Conservation (phyloP, 2,888 invertebrate species). For the Dioctria linearis region DNA sequence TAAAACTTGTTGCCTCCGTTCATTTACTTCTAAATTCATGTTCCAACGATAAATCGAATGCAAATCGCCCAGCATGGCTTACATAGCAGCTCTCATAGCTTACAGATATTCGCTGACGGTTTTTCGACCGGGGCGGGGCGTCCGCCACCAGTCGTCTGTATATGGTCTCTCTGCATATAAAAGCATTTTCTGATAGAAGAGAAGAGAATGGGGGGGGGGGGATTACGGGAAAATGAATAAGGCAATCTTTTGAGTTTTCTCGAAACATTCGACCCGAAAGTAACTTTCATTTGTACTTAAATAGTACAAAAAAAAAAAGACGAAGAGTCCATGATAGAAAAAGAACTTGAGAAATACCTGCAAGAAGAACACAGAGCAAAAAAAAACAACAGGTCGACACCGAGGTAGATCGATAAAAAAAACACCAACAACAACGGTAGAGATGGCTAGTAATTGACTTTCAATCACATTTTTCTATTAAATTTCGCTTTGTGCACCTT, state of each 20-base stretch:
- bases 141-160: too few relatives aligned
- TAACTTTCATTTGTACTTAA: neutral
- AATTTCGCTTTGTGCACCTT: neutral
- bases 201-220: too few relatives aligned
- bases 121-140: too few relatives aligned
- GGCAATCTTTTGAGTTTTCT: neutral
- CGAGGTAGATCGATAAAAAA: neutral
- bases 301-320: neutral
- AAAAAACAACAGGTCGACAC: neutral
- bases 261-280: neutral
- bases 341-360: too few relatives aligned
- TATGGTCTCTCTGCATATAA: too few relatives aligned
- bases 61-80: neutral
- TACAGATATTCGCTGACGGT: too few relatives aligned
- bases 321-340: neutral
- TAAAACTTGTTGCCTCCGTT: constrained; percentile 6
- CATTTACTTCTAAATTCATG: constrained; percentile 5
- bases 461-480: constrained; percentile 36
- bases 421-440: neutral
- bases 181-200: too few relatives aligned
- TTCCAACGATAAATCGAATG: constrained; percentile 18
- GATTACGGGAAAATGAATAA: too few relatives aligned
- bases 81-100: too few relatives aligned
- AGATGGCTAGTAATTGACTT: constrained; percentile 19
- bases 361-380: neutral